Percentiles rank a stretch among this genome's conserved stretches.
Conservation (phyloP, 1,140 invertebrate species). For the Cryptotermes secundus region DNA sequence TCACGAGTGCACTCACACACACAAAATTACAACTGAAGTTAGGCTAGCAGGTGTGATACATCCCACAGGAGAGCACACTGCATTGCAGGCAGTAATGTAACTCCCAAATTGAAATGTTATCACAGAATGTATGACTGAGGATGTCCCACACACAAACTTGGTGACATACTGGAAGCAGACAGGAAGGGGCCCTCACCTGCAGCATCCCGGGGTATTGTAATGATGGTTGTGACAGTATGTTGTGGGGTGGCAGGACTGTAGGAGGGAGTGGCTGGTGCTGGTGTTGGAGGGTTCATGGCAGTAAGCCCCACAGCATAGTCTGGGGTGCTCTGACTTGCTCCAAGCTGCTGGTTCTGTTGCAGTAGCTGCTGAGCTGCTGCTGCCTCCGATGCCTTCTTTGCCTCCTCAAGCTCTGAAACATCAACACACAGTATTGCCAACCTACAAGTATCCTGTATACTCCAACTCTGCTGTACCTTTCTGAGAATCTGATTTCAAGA, state of each 20-base stretch:
- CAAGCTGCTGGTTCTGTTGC: slow-evolving; percentile 51
- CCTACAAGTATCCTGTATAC: background rate
- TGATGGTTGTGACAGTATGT: background rate
- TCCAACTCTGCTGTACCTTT: too few relatives aligned
- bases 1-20: too few relatives aligned
- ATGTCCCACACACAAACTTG: too few relatives aligned
- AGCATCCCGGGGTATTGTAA: background rate
- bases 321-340: slow-evolving; percentile 57
- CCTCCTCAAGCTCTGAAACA: slow-evolving; percentile 72
- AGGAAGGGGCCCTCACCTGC: background rate
- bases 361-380: slow-evolving; percentile 48
- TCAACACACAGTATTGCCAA: background rate
- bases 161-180: too few relatives aligned
- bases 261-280: slow-evolving; percentile 46
- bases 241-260: slow-evolving; percentile 31
- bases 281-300: slow-evolving; percentile 50
- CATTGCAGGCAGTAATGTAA: too few relatives aligned
- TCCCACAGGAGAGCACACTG: too few relatives aligned
- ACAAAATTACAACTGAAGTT: too few relatives aligned
- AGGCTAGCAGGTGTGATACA: too few relatives aligned
- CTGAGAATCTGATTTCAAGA: too few relatives aligned
- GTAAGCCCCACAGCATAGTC: slow-evolving; percentile 79
- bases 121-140: too few relatives aligned
- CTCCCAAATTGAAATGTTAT: too few relatives aligned
- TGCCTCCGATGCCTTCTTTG: slow-evolving; percentile 64